Evolutionary conservation across 1,140 invertebrate genomes (phyloP).

Genomic region (Agrypnia vestita): DNA sequence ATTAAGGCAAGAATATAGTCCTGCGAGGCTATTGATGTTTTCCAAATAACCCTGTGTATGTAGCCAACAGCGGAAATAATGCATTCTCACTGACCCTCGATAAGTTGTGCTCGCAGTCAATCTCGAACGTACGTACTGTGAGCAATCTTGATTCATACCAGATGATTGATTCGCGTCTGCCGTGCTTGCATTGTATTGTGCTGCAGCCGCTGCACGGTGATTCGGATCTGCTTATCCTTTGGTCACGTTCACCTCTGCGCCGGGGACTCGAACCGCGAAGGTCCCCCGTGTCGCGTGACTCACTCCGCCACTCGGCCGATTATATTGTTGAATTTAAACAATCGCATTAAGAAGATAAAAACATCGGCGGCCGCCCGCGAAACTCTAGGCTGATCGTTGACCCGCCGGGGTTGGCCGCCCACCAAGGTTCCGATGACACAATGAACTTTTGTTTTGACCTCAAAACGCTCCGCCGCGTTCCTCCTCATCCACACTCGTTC

Average conservation of each 20-base stretch:
- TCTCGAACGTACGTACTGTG: too few species aligned
- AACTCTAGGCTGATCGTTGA: conserved; percentile 3
- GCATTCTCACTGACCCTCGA: too few species aligned
- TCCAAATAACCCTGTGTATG: too few species aligned
- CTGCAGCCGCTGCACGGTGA: too few species aligned
- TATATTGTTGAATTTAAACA: conserved; percentile 10
- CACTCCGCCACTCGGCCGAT: background rate
- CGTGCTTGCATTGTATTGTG: background rate
- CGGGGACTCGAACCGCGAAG: conserved; percentile 12
- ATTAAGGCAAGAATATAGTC: too few species aligned
- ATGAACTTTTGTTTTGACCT: conserved; percentile 1
- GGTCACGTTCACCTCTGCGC: conserved; percentile 2
- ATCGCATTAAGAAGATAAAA: conserved; percentile 13
- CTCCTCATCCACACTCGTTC: background rate
- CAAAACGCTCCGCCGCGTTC: background rate
- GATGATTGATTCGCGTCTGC: background rate
- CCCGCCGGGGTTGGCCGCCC: background rate
- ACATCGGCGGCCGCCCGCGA: background rate
- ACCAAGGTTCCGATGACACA: conserved; percentile 2
- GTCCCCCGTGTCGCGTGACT: conserved; percentile 3
- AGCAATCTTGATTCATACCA: background rate
- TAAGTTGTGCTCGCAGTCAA: too few species aligned
- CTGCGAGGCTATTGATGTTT: too few species aligned
- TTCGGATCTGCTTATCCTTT: background rate
- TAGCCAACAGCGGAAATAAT: too few species aligned